Percentiles rank a stretch among this genome's conserved stretches.
These are phyloP conservation scores for Drosophila triauraria DNA, from an alignment of 1,140 invertebrate species.

Conservation along the genomic window DNA sequence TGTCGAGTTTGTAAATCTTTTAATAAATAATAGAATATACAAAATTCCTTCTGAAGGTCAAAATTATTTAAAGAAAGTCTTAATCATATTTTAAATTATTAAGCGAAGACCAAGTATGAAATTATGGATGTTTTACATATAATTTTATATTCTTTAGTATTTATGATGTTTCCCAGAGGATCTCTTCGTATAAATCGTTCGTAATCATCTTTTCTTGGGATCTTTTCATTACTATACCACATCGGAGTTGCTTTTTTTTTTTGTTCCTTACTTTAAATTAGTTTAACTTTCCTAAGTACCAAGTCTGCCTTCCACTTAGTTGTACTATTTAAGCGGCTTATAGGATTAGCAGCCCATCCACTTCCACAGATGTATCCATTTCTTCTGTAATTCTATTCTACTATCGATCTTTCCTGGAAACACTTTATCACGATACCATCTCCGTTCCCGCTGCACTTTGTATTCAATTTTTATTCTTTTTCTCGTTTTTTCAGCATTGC, in stretches of 20 bases:
- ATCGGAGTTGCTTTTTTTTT: background rate
- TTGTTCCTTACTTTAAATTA: background rate
- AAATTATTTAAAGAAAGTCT: background rate
- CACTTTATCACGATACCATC: slow-evolving; percentile 29
- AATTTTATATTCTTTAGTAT: background rate
- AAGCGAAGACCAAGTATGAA: background rate
- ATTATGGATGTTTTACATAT: background rate
- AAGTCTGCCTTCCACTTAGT: background rate
- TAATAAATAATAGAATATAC: background rate
- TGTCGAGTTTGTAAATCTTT: background rate
- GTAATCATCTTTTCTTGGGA: too few species aligned
- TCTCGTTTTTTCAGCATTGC: slow-evolving; percentile 24
- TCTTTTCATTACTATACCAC: background rate
- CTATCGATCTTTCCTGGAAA: slow-evolving; percentile 22
- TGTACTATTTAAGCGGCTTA: background rate
- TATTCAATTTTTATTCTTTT: slow-evolving; percentile 26
- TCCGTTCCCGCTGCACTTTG: background rate
- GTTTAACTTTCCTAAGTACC: slow-evolving; percentile 1
- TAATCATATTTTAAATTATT: background rate
- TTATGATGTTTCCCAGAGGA: background rate
- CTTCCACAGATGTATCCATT: slow-evolving; percentile 22
- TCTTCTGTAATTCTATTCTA: slow-evolving; percentile 17
- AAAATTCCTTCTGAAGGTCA: background rate
- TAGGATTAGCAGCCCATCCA: background rate
- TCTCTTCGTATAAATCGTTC: background rate